Evolutionary conservation across 1,140 invertebrate species (phyloP), one percentile per base, ranked within the genome.

Genomic region (Acromyrmex heyeri): DNA sequence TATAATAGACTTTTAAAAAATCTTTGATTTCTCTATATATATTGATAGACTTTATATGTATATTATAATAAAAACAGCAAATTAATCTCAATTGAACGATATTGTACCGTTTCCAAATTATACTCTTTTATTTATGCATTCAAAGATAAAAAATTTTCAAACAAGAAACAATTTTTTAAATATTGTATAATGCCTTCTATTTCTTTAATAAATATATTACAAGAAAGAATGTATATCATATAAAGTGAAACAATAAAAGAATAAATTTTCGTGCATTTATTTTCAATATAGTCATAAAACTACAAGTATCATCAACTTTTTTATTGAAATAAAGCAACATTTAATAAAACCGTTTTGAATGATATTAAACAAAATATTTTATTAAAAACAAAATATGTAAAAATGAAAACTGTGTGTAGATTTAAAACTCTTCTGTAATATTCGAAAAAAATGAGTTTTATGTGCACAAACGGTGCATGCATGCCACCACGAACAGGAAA

Each of bases 341-440:
- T 76, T 61, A 38, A 62, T 24, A 44, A 61, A 77, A 77, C 8
- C 27, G 14, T 57, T 75, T 57, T 38, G 3, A 75, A 62, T 61
- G 44, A 77, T 59, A 61, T 76, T 24, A 12, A 77, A 77, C 34
- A 64, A 77, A 48, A 62, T 64, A 77, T 77, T 64, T 62, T 5
- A 77, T 77, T 24, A 12, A 77, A 77, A 44, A 44, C 21, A 64
- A 77, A 62, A 62, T 64, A 77, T 77, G 30, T 64, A 27, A 77
- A 44, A 76, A 76, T 44, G 1, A 76, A 61, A 76, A 44, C 5
- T 38, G n/a, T 57, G 8, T 57, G 7, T 76, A 76, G 21, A 44
- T 18, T 57, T 55, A n/a, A n/a, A 73, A 10, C 10, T 24, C 7
- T 48, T 18, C 14, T 27, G 75, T 64, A 21, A 67, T 53, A 64